Evolutionary conservation across 2,113 vertebrate species (phyloP).

Genomic region (Ursus arctos): DNA sequence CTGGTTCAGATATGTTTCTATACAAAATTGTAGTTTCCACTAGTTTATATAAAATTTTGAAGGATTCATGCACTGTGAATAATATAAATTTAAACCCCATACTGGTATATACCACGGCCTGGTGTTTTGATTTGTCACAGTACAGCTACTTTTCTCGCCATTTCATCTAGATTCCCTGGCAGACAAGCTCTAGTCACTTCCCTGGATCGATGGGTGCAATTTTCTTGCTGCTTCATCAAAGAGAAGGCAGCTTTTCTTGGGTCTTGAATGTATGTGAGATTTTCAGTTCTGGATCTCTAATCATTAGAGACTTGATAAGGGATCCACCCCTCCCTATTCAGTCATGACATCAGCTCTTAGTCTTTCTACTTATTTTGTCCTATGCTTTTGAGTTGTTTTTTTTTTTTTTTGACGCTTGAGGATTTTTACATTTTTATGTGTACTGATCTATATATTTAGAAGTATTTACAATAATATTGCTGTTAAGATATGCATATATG

Average conservation of each 20-base stretch:
- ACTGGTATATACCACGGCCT: background rate
- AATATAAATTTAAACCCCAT: background rate
- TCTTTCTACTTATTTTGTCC: background rate
- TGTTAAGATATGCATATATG: background rate
- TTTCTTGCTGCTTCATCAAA: conserved; percentile 30
- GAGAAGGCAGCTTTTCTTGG: background rate
- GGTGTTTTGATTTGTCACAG: background rate
- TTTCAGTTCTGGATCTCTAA: background rate
- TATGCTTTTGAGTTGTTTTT: background rate
- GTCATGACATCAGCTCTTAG: background rate
- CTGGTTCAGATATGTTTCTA: background rate
- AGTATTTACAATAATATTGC: background rate
- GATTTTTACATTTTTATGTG: background rate
- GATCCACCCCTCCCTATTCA: background rate
- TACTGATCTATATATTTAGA: background rate
- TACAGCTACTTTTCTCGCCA: background rate
- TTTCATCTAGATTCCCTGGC: background rate
- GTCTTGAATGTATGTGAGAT: background rate
- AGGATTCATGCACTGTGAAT: background rate
- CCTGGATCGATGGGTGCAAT: background rate
- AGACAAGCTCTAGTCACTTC: background rate
- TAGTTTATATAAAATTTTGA: background rate
- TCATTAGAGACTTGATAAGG: background rate
- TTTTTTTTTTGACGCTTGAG: background rate
- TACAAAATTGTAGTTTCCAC: background rate